Conservation (phyloP, 2,888 invertebrate genomes). For the Dasypogon diadema region DNA sequence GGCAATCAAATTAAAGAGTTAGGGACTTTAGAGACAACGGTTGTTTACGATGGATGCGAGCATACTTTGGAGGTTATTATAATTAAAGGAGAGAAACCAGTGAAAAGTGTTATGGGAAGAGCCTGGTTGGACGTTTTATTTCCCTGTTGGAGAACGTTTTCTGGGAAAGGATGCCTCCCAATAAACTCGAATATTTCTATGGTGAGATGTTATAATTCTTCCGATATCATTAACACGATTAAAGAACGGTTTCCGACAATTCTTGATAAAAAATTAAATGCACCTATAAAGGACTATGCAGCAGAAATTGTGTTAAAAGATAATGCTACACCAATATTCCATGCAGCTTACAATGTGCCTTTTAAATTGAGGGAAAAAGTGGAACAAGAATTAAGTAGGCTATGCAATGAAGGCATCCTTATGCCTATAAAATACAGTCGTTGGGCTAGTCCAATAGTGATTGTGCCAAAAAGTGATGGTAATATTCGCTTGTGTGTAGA, state of each 20-base stretch:
- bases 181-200: background rate
- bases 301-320: constrained; percentile 30
- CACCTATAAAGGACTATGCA: constrained; percentile 26
- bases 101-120: constrained; percentile 34
- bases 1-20: constrained; percentile 19
- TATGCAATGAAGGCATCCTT: constrained; percentile 26
- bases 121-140: constrained; percentile 25
- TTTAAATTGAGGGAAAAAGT: constrained; percentile 53
- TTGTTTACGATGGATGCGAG: constrained; percentile 13
- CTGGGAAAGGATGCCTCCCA: constrained; percentile 5
- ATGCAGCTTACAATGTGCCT: constrained; percentile 57
- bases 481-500: constrained; percentile 57
- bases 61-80: constrained; percentile 16
- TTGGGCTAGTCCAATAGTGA: constrained; percentile 61
- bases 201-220: no score
- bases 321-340: constrained; percentile 43
- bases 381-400: constrained; percentile 55
- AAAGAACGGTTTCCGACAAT: constrained; percentile 16
- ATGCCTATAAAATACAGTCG: constrained; percentile 56
- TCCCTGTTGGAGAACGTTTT: constrained; percentile 37
- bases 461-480: constrained; percentile 59
- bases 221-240: constrained; percentile 34
- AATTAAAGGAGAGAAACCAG: constrained; percentile 34
- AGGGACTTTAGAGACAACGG: constrained; percentile 25
- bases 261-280: constrained; percentile 3